Evolutionary conservation across 2,888 invertebrate genomes (phyloP).

Genomic region (Diadromus collaris): DNA sequence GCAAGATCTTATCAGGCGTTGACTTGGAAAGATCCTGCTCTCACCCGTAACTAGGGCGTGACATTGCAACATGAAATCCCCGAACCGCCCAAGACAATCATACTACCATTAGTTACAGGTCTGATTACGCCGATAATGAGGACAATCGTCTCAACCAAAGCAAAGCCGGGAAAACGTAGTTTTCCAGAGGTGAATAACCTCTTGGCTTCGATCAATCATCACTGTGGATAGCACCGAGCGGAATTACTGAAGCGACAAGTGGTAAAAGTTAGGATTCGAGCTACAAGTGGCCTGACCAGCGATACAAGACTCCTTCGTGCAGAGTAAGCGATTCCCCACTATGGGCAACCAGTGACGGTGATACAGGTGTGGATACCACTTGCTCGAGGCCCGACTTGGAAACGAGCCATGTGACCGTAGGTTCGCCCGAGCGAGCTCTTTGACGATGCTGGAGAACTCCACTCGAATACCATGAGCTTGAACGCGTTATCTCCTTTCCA

Average conservation of each 20-base stretch:
- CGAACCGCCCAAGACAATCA: no score
- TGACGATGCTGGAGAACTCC: not conserved
- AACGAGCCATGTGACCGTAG: constrained; percentile 40
- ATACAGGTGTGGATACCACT: constrained; percentile 32
- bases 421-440: constrained; percentile 20
- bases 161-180: no score
- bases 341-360: constrained; percentile 26
- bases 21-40: no score
- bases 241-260: constrained; percentile 13
- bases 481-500: constrained; percentile 31
- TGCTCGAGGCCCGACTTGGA: constrained; percentile 35
- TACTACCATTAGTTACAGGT: no score
- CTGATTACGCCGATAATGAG: no score
- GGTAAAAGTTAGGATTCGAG: constrained; percentile 14
- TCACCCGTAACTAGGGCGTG: no score
- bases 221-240: not conserved
- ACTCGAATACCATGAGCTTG: constrained; percentile 8
- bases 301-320: constrained; percentile 36
- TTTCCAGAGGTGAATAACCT: no score
- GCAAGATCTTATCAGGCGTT: no score
- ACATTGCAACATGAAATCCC: no score
- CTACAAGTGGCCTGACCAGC: constrained; percentile 51
- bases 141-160: no score
- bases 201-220: not conserved
- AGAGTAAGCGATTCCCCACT: constrained; percentile 1